phyloP scores from a whole-genome alignment of 2,888 invertebrate genomes.

The Drosophila kuntzei region DNA sequence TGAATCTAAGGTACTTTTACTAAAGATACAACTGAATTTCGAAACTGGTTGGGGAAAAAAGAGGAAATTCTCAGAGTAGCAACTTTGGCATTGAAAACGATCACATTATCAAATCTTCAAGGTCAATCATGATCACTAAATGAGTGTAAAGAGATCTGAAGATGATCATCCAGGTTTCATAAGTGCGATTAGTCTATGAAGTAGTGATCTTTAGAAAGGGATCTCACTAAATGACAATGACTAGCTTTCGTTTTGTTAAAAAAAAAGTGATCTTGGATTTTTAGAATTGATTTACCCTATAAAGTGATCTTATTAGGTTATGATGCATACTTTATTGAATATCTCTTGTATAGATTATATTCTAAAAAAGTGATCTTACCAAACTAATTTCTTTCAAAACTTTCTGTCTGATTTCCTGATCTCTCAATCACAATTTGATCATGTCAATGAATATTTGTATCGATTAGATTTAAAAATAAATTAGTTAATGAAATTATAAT shows the following conservation, averaged over 20 bases:
- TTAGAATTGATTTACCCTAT: no score
- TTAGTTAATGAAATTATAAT: no score
- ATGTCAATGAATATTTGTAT: neutral
- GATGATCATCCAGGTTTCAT: neutral
- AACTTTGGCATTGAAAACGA: neutral
- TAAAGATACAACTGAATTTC: neutral
- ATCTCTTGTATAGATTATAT: neutral
- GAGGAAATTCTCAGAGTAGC: neutral
- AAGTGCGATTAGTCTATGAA: no score
- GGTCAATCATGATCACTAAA: neutral
- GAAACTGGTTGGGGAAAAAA: neutral
- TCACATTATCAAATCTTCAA: neutral
- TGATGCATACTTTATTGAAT: neutral
- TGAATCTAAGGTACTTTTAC: neutral
- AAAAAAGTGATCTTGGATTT: neutral
- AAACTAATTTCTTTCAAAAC: neutral
- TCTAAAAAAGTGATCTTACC: neutral
- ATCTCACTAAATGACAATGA: neutral
- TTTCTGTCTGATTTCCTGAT: neutral
- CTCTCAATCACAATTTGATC: neutral
- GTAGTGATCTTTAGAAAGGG: neutral
- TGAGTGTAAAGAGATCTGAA: neutral
- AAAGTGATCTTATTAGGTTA: neutral
- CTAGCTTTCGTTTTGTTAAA: neutral
- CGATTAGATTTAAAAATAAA: neutral